Percentiles rank a stretch among this genome's conserved stretches.
Evolutionary conservation across 2,113 vertebrate genomes (phyloP).

Genomic region (Rhinolophus sinicus): DNA sequence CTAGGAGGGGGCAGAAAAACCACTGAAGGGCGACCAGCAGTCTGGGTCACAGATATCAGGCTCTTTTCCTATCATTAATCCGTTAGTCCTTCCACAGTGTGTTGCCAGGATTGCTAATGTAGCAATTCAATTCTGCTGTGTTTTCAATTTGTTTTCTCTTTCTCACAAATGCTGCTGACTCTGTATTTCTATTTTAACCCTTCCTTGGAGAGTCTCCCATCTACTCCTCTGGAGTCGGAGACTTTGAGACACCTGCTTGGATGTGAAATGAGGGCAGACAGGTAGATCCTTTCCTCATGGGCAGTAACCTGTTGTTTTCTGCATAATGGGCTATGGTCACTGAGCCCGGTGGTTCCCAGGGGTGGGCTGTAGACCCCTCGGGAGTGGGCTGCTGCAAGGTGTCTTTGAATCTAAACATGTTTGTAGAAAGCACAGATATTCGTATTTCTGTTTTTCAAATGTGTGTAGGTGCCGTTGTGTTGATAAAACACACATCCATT

Average conservation of each 20-base stretch:
- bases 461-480: not conserved
- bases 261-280: not conserved
- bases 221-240: not conserved
- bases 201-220: not conserved
- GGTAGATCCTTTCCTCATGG: not conserved
- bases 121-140: conserved; percentile 54
- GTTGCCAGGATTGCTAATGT: conserved; percentile 18
- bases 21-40: not conserved
- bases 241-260: not conserved
- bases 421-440: not conserved
- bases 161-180: conserved; percentile 40
- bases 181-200: conserved; percentile 46
- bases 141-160: conserved; percentile 55
- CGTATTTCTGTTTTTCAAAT: not conserved
- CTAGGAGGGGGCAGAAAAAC: not conserved
- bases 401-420: not conserved
- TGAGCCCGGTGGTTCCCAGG: not conserved
- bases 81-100: not conserved
- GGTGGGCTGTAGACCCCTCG: not conserved
- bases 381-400: not conserved
- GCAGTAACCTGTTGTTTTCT: not conserved
- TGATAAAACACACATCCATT: not conserved
- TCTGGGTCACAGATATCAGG: conserved; percentile 32
- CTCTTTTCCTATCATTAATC: conserved; percentile 18
- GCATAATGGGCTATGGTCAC: accelerated